These are phyloP conservation scores for Cotesia congregata DNA, from an alignment of 2,888 invertebrate genomes.

Conservation along the genomic window DNA sequence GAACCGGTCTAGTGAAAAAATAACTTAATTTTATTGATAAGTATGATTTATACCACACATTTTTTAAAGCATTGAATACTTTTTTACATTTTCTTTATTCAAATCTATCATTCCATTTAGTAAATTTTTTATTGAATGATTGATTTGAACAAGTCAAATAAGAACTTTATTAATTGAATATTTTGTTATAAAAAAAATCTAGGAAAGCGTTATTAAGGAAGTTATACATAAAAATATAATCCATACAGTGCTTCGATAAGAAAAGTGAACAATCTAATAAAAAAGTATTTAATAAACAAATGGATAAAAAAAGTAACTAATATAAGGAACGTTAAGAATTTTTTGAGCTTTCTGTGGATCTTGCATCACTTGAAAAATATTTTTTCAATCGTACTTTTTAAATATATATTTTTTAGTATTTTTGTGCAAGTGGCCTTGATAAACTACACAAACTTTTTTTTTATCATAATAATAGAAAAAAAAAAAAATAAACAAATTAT, in stretches of 20 bases:
- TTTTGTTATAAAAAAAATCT: neutral
- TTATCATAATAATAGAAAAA: neutral
- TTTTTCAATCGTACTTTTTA: neutral
- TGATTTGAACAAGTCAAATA: neutral
- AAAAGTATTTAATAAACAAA: neutral
- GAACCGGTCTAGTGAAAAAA: conserved; percentile 52
- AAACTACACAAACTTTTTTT: neutral
- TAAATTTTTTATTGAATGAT: neutral
- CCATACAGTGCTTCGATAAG: neutral
- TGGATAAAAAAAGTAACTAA: neutral
- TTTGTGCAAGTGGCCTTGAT: neutral
- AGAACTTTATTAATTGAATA: neutral
- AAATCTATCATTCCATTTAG: neutral
- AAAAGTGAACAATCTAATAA: neutral
- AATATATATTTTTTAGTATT: neutral
- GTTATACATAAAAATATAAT: neutral
- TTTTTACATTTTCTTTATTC: neutral
- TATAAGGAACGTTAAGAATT: neutral
- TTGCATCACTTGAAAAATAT: neutral
- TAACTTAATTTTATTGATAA: neutral
- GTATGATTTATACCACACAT: neutral
- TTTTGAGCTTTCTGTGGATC: neutral
- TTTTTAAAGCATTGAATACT: neutral
- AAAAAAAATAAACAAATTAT: neutral
- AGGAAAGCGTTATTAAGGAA: neutral